Percentiles rank a stretch among this genome's conserved stretches.
Evolutionary conservation across 2,888 invertebrate genomes (phyloP).

Genomic region (Acronicta psi): DNA sequence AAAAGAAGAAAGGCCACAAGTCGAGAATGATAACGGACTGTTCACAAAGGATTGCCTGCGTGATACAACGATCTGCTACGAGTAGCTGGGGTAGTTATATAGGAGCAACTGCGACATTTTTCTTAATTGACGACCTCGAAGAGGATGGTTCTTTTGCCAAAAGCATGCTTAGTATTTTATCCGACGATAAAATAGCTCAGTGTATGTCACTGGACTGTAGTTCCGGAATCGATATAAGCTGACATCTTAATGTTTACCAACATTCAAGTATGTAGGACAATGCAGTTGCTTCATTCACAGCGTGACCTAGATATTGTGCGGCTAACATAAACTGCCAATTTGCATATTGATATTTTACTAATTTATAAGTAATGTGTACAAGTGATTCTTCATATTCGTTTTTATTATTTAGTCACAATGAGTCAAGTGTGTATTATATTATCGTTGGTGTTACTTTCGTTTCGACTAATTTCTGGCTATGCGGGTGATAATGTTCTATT

Average conservation of each 20-base stretch:
- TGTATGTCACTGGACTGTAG: constrained; percentile 85
- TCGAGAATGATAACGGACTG: constrained; percentile 80
- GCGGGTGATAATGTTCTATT: constrained; percentile 65
- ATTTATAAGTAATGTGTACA: constrained; percentile 60
- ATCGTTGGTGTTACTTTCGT: constrained; percentile 59
- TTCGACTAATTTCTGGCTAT: constrained; percentile 52
- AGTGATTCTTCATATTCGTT: constrained; percentile 53
- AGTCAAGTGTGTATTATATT: constrained; percentile 58
- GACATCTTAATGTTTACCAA: constrained; percentile 74
- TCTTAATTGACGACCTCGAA: constrained; percentile 79
- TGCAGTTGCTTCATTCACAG: constrained; percentile 59
- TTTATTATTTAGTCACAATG: constrained; percentile 64
- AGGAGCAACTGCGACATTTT: constrained; percentile 81
- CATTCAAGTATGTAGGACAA: constrained; percentile 70
- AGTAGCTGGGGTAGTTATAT: constrained; percentile 77
- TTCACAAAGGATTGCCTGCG: constrained; percentile 80
- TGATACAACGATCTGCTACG: constrained; percentile 73
- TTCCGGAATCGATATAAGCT: constrained; percentile 84
- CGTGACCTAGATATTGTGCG: constrained; percentile 65
- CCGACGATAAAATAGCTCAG: constrained; percentile 82
- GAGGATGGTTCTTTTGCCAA: constrained; percentile 78
- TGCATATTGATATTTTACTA: constrained; percentile 59
- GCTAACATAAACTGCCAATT: constrained; percentile 64
- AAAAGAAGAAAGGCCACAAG: constrained; percentile 78
- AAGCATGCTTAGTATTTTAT: constrained; percentile 79